Percentiles rank a stretch among this genome's conserved stretches.
Conservation (phyloP, 2,113 vertebrate species). For the Dromiciops gliroides region DNA sequence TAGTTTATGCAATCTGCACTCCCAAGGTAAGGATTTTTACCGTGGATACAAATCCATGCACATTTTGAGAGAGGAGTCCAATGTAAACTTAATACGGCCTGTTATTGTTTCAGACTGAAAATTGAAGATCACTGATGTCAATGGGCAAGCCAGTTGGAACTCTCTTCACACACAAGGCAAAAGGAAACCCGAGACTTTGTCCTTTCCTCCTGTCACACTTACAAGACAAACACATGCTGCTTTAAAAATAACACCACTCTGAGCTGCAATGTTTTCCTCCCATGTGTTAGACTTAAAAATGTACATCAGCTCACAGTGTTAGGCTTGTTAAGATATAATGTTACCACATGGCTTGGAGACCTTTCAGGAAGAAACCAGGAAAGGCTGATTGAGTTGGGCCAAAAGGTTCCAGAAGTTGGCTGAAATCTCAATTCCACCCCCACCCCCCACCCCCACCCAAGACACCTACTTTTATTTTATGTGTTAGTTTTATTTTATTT, state of each 20-base stretch:
- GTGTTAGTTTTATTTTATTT: conserved; percentile 19
- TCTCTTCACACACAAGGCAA: conserved; percentile 49
- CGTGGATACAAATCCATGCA: conserved; percentile 5
- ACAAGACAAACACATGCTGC: conserved; percentile 89
- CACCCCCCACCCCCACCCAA: too few species aligned
- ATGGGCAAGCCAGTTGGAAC: conserved; percentile 7
- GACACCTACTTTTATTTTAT: background rate
- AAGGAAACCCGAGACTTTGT: conserved; percentile 83
- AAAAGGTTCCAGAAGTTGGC: background rate
- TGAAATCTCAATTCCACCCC: background rate
- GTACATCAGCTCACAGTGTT: conserved; percentile 78
- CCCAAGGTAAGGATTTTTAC: conserved; percentile 23
- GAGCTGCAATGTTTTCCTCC: conserved; percentile 80
- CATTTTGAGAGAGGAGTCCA: conserved; percentile 46
- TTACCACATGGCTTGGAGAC: conserved; percentile 77
- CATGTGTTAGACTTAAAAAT: conserved; percentile 79
- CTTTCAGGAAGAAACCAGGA: conserved; percentile 42
- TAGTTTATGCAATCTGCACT: background rate
- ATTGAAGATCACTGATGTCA: conserved; percentile 24
- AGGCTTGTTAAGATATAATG: conserved; percentile 78
- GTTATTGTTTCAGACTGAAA: background rate
- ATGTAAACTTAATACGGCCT: background rate
- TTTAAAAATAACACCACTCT: conserved; percentile 89
- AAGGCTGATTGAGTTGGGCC: background rate
- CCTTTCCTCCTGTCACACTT: conserved; percentile 75